Conservation (phyloP, 2,888 invertebrate genomes). For the Drosophila koepferae region DNA sequence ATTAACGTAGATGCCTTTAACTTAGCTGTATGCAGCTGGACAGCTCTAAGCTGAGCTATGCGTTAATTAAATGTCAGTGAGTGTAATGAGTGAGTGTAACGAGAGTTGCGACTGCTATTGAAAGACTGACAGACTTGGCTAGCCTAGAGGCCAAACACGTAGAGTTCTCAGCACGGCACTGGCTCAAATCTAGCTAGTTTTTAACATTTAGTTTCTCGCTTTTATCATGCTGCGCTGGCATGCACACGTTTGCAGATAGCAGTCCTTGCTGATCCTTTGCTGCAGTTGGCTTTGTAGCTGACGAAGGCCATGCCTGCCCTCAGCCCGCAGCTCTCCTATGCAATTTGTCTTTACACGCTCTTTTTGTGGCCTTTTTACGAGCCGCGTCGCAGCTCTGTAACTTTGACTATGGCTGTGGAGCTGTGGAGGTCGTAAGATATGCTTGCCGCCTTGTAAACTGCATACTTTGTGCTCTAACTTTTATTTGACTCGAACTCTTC, state of each 20-base stretch:
- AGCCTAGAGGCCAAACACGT: not conserved
- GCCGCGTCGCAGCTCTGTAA: constrained; percentile 18
- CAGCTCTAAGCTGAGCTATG: constrained; percentile 17
- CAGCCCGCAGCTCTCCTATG: constrained; percentile 28
- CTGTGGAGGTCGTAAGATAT: constrained; percentile 42
- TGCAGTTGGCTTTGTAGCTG: constrained; percentile 1
- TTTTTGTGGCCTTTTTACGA: constrained; percentile 32
- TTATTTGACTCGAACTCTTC: constrained; percentile 13
- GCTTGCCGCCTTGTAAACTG: constrained; percentile 28
- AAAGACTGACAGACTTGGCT: constrained; percentile 21
- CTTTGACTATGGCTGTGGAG: constrained; percentile 28
- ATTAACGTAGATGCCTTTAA: constrained; percentile 40
- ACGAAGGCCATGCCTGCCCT: not conserved
- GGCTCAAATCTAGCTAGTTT: constrained; percentile 27
- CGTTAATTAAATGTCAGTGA: constrained; percentile 51
- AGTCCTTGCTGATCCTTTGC: constrained; percentile 6
- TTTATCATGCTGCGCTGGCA: constrained; percentile 11
- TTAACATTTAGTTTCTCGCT: constrained; percentile 31
- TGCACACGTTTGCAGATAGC: constrained; percentile 5
- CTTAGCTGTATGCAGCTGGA: not conserved
- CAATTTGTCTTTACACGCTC: constrained; percentile 43
- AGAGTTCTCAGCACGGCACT: not conserved
- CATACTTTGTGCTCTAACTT: constrained; percentile 22
- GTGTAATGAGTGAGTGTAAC: not conserved
- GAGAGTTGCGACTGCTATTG: constrained; percentile 19